Percentiles rank a stretch among this genome's conserved stretches.
phyloP scores from a whole-genome alignment of 2,797 vertebrate genomes.

The Anguilla pacifica region DNA sequence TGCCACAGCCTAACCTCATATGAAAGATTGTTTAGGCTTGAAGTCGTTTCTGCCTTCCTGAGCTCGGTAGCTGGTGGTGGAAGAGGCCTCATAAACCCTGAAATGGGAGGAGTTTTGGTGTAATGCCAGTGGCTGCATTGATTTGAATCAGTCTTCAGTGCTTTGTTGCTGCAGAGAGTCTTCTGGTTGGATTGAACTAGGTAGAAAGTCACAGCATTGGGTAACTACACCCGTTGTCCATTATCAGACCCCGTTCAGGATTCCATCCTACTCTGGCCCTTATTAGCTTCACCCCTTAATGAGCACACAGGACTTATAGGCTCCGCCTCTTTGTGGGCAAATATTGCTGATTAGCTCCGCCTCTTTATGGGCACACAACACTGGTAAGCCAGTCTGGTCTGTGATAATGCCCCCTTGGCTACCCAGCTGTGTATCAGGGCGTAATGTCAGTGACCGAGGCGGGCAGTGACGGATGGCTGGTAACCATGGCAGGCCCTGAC shows the following conservation, averaged over 20 bases:
- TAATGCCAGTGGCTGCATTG: neutral
- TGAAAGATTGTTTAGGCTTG: neutral
- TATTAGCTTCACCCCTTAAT: neutral
- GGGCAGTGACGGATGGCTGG: neutral
- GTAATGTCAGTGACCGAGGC: neutral
- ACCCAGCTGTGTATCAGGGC: neutral
- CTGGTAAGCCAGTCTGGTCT: too few relatives aligned
- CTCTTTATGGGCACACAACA: neutral
- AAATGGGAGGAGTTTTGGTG: neutral
- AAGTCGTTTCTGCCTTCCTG: neutral
- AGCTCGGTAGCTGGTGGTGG: neutral
- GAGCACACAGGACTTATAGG: neutral
- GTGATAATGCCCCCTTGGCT: neutral
- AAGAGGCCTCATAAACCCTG: neutral
- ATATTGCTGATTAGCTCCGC: neutral
- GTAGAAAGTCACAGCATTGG: neutral
- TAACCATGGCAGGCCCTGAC: neutral
- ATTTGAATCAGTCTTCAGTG: neutral
- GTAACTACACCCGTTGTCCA: neutral
- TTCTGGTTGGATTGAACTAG: neutral
- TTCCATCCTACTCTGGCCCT: neutral
- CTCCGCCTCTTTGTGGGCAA: neutral
- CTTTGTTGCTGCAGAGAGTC: neutral
- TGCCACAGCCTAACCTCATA: neutral
- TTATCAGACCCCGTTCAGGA: neutral